Evolutionary conservation across 2,888 invertebrate species (phyloP), one percentile per base, ranked within the genome.

Genomic region (Tolmerus cingulatus): DNA sequence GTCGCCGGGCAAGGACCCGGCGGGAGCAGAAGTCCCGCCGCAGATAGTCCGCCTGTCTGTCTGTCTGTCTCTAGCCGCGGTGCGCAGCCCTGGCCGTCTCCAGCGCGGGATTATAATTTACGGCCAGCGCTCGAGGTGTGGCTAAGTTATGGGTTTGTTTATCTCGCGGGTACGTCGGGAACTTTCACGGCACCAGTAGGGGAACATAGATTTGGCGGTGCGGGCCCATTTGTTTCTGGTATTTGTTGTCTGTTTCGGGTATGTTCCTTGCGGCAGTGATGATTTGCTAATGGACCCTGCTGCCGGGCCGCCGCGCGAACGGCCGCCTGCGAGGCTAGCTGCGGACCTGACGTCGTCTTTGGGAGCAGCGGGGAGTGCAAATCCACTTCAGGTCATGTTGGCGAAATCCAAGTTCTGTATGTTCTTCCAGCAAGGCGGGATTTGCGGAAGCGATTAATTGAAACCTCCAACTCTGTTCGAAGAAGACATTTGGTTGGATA

Each of bases 121-220:
- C 76, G 78, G 57, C 37, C 78, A 46, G 55, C 37, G 57, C 40
- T 78, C 55, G 46, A 86, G 86, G 79, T 77, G 86, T 86, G 86
- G 37, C 86, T 57, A 57, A 76, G 55, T 86, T 86, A 77, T 86
- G 78, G 86, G 51, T 51, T 78, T 86, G 86, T 86, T 86, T 86
- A 78, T 78, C 86, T 86, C 57, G 78, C 55, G 77, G 57, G 40
- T 23, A 55, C 78, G 79, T 86, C 84, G 66, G 66, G 66, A 66
- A 74, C 43, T 84, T 74, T 51, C 51, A 66, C 74, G 74, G 84
- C 74, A 84, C 37, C 84, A 74, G 40, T 66, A 84, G 84, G 43
- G 66, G 74, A 37, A 84, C 84, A 84, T 84, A 84, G 84, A 84
- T 84, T 84, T 84, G 84, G 84, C 27, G 66, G 74, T 74, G 40